Evolutionary conservation across 2,797 vertebrate species (phyloP), one percentile per base, ranked within the genome.

Genomic region (Melanogrammus aeglefinus): DNA sequence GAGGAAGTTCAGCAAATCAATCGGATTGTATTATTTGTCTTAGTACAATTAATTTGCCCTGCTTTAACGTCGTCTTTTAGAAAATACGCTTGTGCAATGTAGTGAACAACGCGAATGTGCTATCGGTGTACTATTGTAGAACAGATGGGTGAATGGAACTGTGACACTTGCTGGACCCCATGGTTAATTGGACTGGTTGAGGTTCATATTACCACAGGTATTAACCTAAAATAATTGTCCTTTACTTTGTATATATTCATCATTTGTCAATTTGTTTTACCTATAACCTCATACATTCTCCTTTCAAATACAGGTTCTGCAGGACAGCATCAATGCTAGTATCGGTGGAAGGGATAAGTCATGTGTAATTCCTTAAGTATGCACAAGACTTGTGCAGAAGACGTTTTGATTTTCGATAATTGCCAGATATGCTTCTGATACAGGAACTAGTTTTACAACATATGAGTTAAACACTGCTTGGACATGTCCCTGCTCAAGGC

Each of bases 321-420:
- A 24, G 81, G 82, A 78, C 57, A 41, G 90, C 91, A 75, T 93
- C 89, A 0, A 93, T 21, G 91, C 78, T 91, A 89, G 1, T 88
- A 93, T 71, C 57, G 1, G n/a, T 63, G 57, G 57, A 63, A 18
- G 6, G 3, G 92, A 88, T 0, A 92, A 90, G 2, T 84, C 81
- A 73, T n/a, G 36, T 69, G 18, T 10, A 39, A 73, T 27, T 69
- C 63, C 9, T 69, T 3, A 27, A 6, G 4, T 27, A 9, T 27
- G 24, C 24, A 27, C 9, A 3, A 27, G n/a, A 69, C 27, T 24
- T 0, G 9, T 69, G 63, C 24, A 4, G n/a, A 16, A 35, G 16
- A 18, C 29, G 13, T 72, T 21, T 35, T 72, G 70, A 72, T 71
- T 29, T 71, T 16, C 69, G 12, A 31, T 27, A 10, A 27, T 29